phyloP scores from a whole-genome alignment of 1,140 invertebrate species.

The Papilio machaon region DNA sequence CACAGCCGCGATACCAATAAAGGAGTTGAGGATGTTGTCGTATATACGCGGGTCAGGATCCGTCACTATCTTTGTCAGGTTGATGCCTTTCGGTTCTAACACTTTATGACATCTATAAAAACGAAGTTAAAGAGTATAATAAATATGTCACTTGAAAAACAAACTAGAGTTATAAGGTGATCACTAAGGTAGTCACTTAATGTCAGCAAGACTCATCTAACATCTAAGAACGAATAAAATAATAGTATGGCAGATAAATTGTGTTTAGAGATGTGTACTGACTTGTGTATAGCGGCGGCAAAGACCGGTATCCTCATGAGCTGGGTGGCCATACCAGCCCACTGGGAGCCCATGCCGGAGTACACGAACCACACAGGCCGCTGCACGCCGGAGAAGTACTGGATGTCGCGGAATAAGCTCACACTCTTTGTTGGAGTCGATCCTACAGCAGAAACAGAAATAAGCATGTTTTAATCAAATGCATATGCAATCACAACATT shows the following conservation, averaged over 20 bases:
- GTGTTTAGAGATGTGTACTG: conserved; percentile 39
- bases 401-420: conserved; percentile 75
- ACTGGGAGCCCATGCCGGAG: conserved; percentile 95
- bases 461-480: neutral
- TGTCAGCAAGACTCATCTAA: too few species aligned
- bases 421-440: conserved; percentile 70
- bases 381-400: conserved; percentile 84
- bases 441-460: conserved; percentile 58
- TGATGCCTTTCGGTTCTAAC: conserved; percentile 88
- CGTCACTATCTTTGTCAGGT: conserved; percentile 91
- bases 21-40: conserved; percentile 93
- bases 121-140: conserved; percentile 10
- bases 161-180: too few species aligned
- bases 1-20: conserved; percentile 95
- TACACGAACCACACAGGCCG: conserved; percentile 94
- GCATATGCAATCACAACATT: too few species aligned
- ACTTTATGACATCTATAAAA: conserved; percentile 84
- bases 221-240: too few species aligned
- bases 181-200: too few species aligned
- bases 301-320: conserved; percentile 87
- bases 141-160: too few species aligned
- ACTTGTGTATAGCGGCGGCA: conserved; percentile 86
- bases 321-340: conserved; percentile 90
- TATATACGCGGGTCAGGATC: conserved; percentile 88
- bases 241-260: neutral